Evolutionary conservation across 2,113 vertebrate genomes (phyloP).

Genomic region (Psammodynastes pulverulentus): DNA sequence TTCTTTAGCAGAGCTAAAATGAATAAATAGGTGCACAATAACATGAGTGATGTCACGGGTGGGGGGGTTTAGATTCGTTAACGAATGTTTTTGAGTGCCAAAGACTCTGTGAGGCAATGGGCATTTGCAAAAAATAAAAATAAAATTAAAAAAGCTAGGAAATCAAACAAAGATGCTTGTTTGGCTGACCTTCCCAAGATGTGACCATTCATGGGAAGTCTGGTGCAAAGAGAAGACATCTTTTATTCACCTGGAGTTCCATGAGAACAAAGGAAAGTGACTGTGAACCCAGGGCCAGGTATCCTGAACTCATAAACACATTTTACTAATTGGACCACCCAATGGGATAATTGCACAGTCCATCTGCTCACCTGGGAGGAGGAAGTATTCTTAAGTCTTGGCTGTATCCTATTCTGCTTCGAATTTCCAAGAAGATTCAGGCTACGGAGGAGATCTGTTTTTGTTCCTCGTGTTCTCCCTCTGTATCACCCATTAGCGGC

Average conservation of each 20-base stretch:
- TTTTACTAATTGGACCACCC: constrained; percentile 56
- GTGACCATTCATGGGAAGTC: constrained; percentile 37
- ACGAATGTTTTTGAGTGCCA: constrained; percentile 15
- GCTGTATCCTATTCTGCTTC: constrained; percentile 50
- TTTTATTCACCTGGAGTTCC: constrained; percentile 62
- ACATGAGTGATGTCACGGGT: constrained; percentile 14
- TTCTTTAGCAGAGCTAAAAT: constrained; percentile 7
- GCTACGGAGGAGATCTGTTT: constrained; percentile 98
- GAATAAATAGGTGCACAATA: constrained; percentile 14
- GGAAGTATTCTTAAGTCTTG: constrained; percentile 57
- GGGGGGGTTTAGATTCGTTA: neutral
- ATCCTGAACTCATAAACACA: constrained; percentile 53
- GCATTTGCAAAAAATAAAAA: neutral
- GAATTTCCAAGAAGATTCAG: constrained; percentile 65
- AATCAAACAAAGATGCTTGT: neutral
- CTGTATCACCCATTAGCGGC: constrained; percentile 93
- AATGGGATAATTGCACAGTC: constrained; percentile 61
- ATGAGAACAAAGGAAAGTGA: constrained; percentile 52
- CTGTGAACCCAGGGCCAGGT: constrained; percentile 46
- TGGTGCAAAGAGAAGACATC: constrained; percentile 59
- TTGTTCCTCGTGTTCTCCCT: constrained; percentile 88
- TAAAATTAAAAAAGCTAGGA: neutral
- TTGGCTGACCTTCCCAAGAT: constrained; percentile 41
- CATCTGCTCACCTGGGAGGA: constrained; percentile 46
- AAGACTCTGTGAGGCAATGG: constrained; percentile 4